A percentile compares a stretch with the other conserved stretches of the same genome.
phyloP scores from a whole-genome alignment of 2,113 vertebrate species.

The Zapornia atra region DNA sequence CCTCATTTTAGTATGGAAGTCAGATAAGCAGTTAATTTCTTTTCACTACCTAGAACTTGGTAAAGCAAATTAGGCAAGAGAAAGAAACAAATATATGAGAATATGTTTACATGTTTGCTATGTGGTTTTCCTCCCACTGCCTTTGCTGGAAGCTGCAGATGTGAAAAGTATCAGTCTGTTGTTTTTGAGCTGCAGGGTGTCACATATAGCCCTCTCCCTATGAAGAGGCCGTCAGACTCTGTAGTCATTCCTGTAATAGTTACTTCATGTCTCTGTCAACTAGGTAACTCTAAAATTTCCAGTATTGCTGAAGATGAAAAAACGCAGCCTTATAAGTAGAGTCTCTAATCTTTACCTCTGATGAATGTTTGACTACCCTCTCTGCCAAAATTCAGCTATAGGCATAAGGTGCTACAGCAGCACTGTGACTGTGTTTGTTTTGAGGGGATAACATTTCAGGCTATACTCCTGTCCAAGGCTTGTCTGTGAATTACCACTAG shows the following conservation, averaged over 20 bases:
- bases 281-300: background rate
- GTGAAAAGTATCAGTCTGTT: background rate
- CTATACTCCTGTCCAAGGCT: background rate
- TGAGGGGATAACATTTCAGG: background rate
- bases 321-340: fast-evolving
- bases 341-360: background rate
- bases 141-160: background rate
- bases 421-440: background rate
- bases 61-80: background rate
- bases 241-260: background rate
- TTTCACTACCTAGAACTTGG: background rate
- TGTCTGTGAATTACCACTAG: background rate
- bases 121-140: background rate
- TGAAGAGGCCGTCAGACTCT: background rate
- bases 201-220: fast-evolving
- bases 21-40: background rate
- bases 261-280: background rate
- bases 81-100: background rate
- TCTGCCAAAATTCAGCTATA: background rate
- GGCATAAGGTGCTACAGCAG: background rate
- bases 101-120: background rate
- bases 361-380: background rate
- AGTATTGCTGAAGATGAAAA: background rate
- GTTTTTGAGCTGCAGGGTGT: background rate
- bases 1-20: background rate